Evolutionary conservation across 1,140 invertebrate species (phyloP).

Genomic region (Leguminivora glycinivorella): DNA sequence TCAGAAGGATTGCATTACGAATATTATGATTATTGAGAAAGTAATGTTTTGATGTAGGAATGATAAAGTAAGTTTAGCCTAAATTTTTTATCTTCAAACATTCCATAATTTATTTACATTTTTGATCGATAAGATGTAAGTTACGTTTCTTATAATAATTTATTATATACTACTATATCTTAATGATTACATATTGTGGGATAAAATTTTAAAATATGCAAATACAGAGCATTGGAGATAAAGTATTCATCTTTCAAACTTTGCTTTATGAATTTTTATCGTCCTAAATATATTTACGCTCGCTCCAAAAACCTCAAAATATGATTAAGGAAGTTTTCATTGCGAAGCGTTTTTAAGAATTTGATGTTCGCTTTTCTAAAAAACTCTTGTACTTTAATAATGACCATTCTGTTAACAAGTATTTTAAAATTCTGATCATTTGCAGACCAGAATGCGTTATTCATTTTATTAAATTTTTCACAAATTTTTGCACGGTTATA

Average conservation of each 20-base stretch:
- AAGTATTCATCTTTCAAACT: constrained; percentile 9
- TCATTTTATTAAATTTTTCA: too few relatives aligned
- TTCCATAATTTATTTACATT: background rate
- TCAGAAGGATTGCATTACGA: too few relatives aligned
- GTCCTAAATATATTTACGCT: constrained; percentile 21
- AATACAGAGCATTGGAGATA: background rate
- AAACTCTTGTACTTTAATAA: background rate
- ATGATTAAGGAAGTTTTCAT: constrained; percentile 5
- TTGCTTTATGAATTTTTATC: constrained; percentile 15
- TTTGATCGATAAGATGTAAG: background rate
- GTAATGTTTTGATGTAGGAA: too few relatives aligned
- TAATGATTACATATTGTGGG: background rate
- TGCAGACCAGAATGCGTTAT: background rate
- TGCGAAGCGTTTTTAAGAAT: background rate
- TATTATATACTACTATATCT: background rate
- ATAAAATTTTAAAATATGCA: background rate
- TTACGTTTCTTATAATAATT: background rate
- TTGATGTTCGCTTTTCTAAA: background rate
- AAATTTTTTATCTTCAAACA: too few relatives aligned
- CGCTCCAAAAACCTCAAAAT: background rate
- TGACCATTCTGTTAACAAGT: background rate
- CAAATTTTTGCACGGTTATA: too few relatives aligned
- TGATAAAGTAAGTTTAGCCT: too few relatives aligned
- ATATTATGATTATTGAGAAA: too few relatives aligned
- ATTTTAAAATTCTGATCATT: background rate